Base-by-base conservation (phyloP, 2,113 vertebrate species). In the Eublepharis macularius region DNA sequence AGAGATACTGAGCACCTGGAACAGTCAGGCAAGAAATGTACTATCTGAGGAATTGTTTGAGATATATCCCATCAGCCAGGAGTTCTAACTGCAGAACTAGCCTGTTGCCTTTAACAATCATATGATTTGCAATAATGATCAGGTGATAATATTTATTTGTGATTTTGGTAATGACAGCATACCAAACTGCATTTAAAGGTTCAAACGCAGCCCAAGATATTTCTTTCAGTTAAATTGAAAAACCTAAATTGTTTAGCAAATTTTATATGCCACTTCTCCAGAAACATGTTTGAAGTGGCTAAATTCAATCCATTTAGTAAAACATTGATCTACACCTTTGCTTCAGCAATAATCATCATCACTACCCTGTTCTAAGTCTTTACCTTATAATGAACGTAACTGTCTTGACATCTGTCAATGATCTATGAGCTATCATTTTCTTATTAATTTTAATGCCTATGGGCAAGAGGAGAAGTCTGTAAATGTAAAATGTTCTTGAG, bases 391-490 rank as follows among this genome's bases (percentile, higher is more conserved):
- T 86, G 47, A 91, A 92, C 83, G 76, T 80, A 93, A 79, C 78
- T 81, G 26, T 80, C 87, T 90, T 93, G 92, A 89, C 88, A 81
- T 51, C 8, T 82, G 76, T 91, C 83, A 91, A 74, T 47, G 92
- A 88, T 92, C 90, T 89, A 88, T 88, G 88, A 86, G 66, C 63
- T 70, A 83, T 91, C 87, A 88, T 85, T 17, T 84, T 79, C 80
- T 34, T 87, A 89, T 92, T 92, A 91, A 87, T 88, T 88, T 88
- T 36, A 76, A 3, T 87, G 90, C 88, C 89, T 92, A 89, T 68
- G 85, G 76, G 83, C 87, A 90, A 90, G 65, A 66, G 32, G 65
- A 80, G 83, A 92, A 88, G 88, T 89, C 84, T 89, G 76, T 91
- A 91, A 29, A 91, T 47, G 82, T 75, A 88, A 87, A 93, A 90